Base-by-base conservation (phyloP, 2,888 invertebrate species). In the Pardosa pseudoannulata region DNA sequence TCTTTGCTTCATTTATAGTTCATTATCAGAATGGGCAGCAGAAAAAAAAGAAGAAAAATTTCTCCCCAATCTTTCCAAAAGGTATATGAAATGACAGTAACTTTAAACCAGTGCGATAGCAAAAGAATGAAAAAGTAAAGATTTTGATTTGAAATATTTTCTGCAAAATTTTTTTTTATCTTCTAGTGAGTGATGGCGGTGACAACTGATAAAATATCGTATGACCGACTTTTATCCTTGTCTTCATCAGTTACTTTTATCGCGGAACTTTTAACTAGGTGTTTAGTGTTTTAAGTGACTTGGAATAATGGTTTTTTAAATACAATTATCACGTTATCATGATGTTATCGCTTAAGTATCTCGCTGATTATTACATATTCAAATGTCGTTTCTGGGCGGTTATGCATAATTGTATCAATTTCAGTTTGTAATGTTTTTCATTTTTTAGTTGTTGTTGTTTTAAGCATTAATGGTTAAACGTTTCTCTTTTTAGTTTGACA, bases 61-160 rank as follows among this genome's bases (percentile, higher is more conserved):
- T 32, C 28, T 9, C 16, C 11, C 62, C 64, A 64, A 64, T 74
- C 64, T 64, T 74, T 64, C 36, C 32, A 23, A 39, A 36, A 62
- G 36, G 23, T 74, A 64, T 39, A 27, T 36, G 62, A 73, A 80
- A 80, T 36, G 50, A 67, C 32, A 28, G 46, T 71, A 79, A 79
- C 36, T 79, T 67, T 50, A 72, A 46, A 46, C 46, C 46, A 16
- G 2, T 16, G 7, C 46, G 46, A 46, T 13, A 46, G 46, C n/a
- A n/a, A 65, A 62, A 62, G 1, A 62, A 28, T 29, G 31, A 65
- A 65, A 65, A 65, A 65, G 29, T 1, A 65, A 29, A 46, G 16
- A 46, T 2, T 16, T 16, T 31, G 65, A 29, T 64, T 64, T 29
- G 28, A 64, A 64, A 64, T 64, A 64, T 27, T 65, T 65, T 29